Evolutionary conservation across 2,113 vertebrate species (phyloP).

Genomic region (Rhagologus leucostigma): DNA sequence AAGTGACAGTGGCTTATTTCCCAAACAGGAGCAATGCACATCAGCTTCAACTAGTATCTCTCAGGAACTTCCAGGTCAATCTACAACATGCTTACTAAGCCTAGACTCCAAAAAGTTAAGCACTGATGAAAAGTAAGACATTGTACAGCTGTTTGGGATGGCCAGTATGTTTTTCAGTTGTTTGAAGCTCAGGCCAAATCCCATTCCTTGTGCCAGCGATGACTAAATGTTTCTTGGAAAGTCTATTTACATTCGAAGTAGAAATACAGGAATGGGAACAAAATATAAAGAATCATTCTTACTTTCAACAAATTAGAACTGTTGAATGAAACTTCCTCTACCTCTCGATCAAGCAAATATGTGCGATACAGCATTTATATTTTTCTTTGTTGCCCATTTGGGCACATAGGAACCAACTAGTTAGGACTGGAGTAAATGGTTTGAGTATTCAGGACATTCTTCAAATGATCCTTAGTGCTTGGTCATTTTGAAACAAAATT

Average conservation of each 20-base stretch:
- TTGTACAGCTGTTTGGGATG: not conserved
- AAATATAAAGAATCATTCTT: not conserved
- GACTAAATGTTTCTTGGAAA: not conserved
- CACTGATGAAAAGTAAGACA: not conserved
- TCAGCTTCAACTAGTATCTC: not conserved
- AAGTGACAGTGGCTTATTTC: not conserved
- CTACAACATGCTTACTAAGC: not conserved
- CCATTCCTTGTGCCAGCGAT: not conserved
- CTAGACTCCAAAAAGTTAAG: not conserved
- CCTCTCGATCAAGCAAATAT: not conserved
- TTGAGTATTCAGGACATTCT: not conserved
- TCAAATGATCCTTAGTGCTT: not conserved
- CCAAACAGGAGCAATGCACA: not conserved
- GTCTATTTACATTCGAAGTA: not conserved
- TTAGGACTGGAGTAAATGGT: not conserved
- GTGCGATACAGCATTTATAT: accelerated
- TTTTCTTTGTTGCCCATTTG: not conserved
- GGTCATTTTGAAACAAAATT: not conserved
- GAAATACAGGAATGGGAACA: not conserved
- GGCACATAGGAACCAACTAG: not conserved
- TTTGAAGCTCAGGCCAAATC: not conserved
- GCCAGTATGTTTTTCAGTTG: not conserved
- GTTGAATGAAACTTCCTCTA: not conserved
- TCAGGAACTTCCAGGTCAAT: not conserved
- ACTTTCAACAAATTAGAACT: not conserved